phyloP scores from a whole-genome alignment of 2,888 invertebrate species.

The Phania funesta region DNA sequence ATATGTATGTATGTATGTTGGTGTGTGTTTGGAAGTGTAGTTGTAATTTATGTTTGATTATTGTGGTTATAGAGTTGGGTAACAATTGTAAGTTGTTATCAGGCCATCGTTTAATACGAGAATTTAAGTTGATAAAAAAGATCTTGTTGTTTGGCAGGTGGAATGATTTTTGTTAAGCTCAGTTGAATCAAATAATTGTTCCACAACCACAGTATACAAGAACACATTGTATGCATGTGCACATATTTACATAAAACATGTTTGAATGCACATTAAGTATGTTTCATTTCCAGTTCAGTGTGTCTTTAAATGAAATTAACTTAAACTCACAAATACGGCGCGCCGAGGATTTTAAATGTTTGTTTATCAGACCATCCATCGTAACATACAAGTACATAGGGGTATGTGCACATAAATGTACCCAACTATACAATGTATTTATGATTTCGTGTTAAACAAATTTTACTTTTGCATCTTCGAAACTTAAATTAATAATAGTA shows the following conservation, averaged over 20 bases:
- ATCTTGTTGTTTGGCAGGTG: constrained; percentile 43
- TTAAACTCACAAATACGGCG: constrained; percentile 9
- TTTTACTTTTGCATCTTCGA: constrained; percentile 4
- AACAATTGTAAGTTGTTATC: constrained; percentile 22
- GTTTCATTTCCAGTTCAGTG: constrained; percentile 2
- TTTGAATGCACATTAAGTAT: not conserved
- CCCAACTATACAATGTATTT: not conserved
- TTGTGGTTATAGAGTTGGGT: not conserved
- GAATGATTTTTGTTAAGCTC: constrained; percentile 39
- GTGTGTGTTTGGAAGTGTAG: too few relatives aligned
- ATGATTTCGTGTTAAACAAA: constrained; percentile 27
- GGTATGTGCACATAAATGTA: not conserved
- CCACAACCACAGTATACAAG: constrained; percentile 2
- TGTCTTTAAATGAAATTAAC: constrained; percentile 1
- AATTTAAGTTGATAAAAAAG: not conserved
- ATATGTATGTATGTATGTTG: not conserved
- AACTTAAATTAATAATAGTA: not conserved
- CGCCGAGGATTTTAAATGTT: constrained; percentile 25
- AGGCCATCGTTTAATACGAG: constrained; percentile 11
- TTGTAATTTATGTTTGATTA: not conserved
- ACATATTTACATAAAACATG: not conserved
- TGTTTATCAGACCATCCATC: constrained; percentile 51
- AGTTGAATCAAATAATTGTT: constrained; percentile 53
- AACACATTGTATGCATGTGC: not conserved
- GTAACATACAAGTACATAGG: too few relatives aligned